These are phyloP conservation scores for Barypeithes pellucidus DNA, from an alignment of 2,888 invertebrate species.

Conservation along the genomic window DNA sequence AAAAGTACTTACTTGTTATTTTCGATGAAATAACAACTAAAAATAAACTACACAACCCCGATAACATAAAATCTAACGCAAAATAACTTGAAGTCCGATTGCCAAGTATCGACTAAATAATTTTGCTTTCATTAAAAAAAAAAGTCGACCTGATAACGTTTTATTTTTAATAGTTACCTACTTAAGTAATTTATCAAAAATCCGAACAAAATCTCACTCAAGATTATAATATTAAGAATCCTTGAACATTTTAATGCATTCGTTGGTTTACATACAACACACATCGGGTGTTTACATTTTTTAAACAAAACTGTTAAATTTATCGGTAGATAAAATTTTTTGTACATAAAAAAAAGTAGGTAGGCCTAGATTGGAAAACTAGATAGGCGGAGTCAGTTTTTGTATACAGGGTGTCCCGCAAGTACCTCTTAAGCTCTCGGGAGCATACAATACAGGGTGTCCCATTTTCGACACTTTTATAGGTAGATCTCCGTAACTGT, in stretches of 20 bases:
- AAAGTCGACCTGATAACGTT: constrained; percentile 4
- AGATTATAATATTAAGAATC: constrained; percentile 22
- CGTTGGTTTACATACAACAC: background rate
- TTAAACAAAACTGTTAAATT: background rate
- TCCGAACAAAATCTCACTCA: constrained; percentile 15
- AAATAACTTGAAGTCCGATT: constrained; percentile 15
- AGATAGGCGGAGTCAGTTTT: no score
- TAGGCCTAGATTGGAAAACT: no score
- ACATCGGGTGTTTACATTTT: constrained; percentile 5
- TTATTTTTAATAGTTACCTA: constrained; percentile 22
- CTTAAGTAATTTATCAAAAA: constrained; percentile 20
- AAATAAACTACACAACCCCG: constrained; percentile 20
- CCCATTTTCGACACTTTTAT: no score
- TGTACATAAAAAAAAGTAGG: background rate
- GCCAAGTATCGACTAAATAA: constrained; percentile 15
- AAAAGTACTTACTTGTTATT: constrained; percentile 20
- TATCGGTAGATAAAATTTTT: background rate
- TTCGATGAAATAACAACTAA: constrained; percentile 25
- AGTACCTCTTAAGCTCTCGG: no score
- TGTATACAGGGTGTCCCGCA: no score
- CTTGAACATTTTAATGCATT: constrained; percentile 22
- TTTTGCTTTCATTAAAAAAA: constrained; percentile 25
- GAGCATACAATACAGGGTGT: no score
- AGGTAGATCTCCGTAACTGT: no score
- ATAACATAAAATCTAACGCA: background rate